Evolutionary conservation across 2,888 invertebrate species (phyloP).

Genomic region (Pachymerium ferrugineum): DNA sequence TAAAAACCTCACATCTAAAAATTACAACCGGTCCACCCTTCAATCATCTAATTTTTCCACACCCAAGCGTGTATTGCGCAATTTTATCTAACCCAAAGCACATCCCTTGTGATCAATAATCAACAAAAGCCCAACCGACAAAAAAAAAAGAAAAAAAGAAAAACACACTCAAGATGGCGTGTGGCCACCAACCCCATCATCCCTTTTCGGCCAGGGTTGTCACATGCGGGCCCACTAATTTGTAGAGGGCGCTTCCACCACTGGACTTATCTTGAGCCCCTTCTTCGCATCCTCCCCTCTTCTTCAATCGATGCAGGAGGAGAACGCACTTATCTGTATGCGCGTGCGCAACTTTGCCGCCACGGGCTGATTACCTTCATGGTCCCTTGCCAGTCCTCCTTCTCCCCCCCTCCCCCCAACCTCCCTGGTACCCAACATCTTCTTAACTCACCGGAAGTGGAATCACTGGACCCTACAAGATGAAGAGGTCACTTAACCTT

Average conservation of each 20-base stretch:
- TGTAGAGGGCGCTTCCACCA: slow-evolving; percentile 3
- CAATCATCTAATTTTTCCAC: no score
- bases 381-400: neutral
- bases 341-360: slow-evolving; percentile 13
- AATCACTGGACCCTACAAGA: neutral
- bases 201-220: neutral
- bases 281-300: neutral
- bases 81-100: neutral
- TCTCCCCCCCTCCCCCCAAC: neutral
- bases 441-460: slow-evolving; percentile 13
- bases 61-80: neutral
- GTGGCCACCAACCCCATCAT: neutral
- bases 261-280: slow-evolving; percentile 2
- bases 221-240: slow-evolving; percentile 3
- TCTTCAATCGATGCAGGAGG: slow-evolving; percentile 2
- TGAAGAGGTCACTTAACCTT: slow-evolving; percentile 3
- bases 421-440: no score
- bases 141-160: neutral
- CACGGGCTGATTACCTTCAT: slow-evolving; percentile 8
- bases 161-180: neutral
- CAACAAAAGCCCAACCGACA: neutral
- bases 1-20: no score
- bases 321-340: slow-evolving; percentile 6
- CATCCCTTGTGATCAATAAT: neutral
- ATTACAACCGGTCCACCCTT: no score